phyloP scores from a whole-genome alignment of 2,797 vertebrate species.

The Pipistrellus pygmaeus region DNA sequence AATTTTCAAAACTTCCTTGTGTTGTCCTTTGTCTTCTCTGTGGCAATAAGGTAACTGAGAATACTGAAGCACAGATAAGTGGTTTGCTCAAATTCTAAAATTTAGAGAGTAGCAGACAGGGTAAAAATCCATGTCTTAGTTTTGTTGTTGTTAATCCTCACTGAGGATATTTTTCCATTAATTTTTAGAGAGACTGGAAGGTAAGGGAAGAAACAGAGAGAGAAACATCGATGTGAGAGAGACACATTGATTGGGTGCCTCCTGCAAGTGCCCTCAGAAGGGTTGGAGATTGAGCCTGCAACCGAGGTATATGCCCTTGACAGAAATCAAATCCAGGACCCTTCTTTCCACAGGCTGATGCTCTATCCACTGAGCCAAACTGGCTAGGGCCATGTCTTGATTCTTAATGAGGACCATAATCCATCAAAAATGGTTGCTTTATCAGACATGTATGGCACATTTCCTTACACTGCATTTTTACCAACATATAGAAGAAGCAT shows the following conservation, averaged over 20 bases:
- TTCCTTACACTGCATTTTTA: neutral
- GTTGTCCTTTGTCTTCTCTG: neutral
- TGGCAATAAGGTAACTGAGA: neutral
- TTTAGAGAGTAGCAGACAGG: neutral
- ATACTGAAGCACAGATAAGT: neutral
- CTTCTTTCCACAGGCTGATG: too few species aligned
- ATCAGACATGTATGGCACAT: neutral
- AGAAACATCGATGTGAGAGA: too few species aligned
- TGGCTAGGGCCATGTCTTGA: neutral
- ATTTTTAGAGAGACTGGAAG: too few species aligned
- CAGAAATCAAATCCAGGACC: too few species aligned
- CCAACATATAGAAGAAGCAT: neutral
- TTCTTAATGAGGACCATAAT: conserved; percentile 9
- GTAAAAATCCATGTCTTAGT: neutral
- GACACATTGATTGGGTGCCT: too few species aligned
- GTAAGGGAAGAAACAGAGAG: too few species aligned
- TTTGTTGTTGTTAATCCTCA: neutral
- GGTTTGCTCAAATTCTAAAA: neutral
- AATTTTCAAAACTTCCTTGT: conserved; percentile 38
- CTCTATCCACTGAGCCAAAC: too few species aligned
- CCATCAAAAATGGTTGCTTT: neutral
- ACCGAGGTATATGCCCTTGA: too few species aligned
- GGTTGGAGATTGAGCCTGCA: too few species aligned
- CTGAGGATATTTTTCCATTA: too few species aligned
- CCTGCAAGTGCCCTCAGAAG: too few species aligned